phyloP scores from a whole-genome alignment of 2,113 vertebrate genomes.

The Thunnus maccoyii region DNA sequence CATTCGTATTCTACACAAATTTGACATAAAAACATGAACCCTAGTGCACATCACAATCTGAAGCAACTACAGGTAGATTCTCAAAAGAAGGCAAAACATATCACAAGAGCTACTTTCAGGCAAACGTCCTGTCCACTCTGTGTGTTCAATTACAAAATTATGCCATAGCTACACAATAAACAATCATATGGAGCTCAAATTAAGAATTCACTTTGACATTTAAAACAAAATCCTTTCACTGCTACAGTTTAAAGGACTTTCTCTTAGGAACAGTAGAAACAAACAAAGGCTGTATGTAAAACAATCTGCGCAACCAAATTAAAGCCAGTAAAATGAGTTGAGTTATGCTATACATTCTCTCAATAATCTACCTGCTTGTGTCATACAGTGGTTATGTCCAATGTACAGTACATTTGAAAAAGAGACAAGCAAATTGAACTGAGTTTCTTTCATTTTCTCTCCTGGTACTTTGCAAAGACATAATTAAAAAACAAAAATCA shows the following conservation, averaged over 20 bases:
- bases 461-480: constrained; percentile 36
- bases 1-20: constrained; percentile 70
- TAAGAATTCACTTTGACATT: not conserved
- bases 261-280: constrained; percentile 18
- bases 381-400: constrained; percentile 39
- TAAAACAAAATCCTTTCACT: constrained; percentile 6
- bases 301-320: constrained; percentile 31
- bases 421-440: constrained; percentile 22
- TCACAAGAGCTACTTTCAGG: constrained; percentile 52
- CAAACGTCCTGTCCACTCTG: constrained; percentile 15
- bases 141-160: constrained; percentile 40
- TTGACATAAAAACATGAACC: constrained; percentile 71
- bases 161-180: constrained; percentile 50
- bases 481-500: constrained; percentile 36
- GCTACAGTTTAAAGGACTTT: constrained; percentile 9
- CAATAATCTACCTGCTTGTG: constrained; percentile 66
- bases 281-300: constrained; percentile 13
- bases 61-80: constrained; percentile 72
- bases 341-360: constrained; percentile 48
- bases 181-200: constrained; percentile 43
- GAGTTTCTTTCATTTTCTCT: constrained; percentile 22
- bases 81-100: constrained; percentile 65
- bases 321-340: constrained; percentile 12
- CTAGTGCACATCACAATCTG: constrained; percentile 74
- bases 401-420: constrained; percentile 53